These are phyloP conservation scores for Muscicapa striata DNA, from an alignment of 2,797 vertebrate genomes.

Conservation along the genomic window DNA sequence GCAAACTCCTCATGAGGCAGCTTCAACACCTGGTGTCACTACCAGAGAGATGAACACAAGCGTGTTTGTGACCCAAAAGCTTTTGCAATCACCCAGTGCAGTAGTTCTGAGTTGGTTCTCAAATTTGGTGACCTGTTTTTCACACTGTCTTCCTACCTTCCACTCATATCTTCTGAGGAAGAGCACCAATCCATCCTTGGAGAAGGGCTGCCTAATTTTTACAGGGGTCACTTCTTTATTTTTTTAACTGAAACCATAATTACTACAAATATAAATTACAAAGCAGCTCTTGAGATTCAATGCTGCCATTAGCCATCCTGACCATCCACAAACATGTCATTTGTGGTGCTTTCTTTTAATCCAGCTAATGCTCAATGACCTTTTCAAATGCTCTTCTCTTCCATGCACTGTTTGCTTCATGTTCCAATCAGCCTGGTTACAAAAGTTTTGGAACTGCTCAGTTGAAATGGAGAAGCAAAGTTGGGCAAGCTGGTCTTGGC, in stretches of 20 bases:
- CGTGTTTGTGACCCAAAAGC: accelerated
- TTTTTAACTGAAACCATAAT: neutral
- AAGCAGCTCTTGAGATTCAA: neutral
- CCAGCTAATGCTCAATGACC: neutral
- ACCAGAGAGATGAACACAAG: neutral
- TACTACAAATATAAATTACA: neutral
- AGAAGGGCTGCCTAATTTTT: neutral
- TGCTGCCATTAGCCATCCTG: neutral
- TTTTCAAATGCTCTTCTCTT: neutral
- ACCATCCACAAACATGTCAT: neutral
- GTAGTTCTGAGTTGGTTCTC: neutral
- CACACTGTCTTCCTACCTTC: neutral
- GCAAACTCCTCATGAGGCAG: neutral
- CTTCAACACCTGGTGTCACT: neutral
- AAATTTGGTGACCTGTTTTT: neutral
- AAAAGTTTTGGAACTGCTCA: neutral
- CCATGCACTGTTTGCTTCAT: neutral
- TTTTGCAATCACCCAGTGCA: neutral
- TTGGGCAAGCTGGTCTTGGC: neutral
- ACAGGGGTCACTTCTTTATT: neutral
- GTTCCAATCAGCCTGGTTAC: neutral
- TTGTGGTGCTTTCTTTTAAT: neutral
- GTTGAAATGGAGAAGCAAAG: accelerated
- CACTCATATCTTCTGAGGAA: neutral
- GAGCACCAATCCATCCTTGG: neutral